Percentiles rank a stretch among this genome's conserved stretches.
Evolutionary conservation across 2,113 vertebrate genomes (phyloP).

Genomic region (Perccottus glenii): DNA sequence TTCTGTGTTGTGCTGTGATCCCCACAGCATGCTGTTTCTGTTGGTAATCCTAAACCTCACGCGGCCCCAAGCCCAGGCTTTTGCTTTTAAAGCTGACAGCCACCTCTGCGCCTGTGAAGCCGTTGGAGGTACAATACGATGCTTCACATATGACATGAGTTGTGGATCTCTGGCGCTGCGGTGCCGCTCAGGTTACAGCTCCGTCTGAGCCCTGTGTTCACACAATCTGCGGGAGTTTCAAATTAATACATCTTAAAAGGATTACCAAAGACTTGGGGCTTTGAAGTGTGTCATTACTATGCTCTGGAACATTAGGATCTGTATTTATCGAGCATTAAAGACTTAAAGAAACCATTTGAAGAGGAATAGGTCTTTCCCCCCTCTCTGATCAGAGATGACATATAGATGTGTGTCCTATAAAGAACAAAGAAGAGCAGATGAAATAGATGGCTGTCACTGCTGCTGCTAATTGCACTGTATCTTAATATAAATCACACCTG

Average conservation of each 20-base stretch:
- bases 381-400: constrained; percentile 16
- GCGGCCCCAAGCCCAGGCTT: constrained; percentile 16
- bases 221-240: constrained; percentile 26
- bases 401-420: not conserved
- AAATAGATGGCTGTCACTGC: not conserved
- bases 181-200: constrained; percentile 38
- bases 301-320: constrained; percentile 16
- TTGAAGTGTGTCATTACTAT: constrained; percentile 20
- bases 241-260: constrained; percentile 23
- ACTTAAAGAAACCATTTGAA: constrained; percentile 1
- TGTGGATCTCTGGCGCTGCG: constrained; percentile 7
- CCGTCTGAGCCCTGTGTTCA: constrained; percentile 7
- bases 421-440: constrained; percentile 5
- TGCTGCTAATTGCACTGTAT: not conserved
- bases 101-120: constrained; percentile 31
- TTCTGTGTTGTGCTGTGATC: constrained; percentile 23
- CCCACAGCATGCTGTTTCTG: constrained; percentile 12
- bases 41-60: constrained; percentile 29
- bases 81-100: constrained; percentile 37
- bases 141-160: constrained; percentile 33
- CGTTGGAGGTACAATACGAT: constrained; percentile 23
- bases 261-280: constrained; percentile 23
- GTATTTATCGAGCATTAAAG: constrained; percentile 16
- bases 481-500: not conserved
- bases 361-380: not conserved